phyloP scores from a whole-genome alignment of 2,888 invertebrate species.

The Alentia gelatinosa region DNA sequence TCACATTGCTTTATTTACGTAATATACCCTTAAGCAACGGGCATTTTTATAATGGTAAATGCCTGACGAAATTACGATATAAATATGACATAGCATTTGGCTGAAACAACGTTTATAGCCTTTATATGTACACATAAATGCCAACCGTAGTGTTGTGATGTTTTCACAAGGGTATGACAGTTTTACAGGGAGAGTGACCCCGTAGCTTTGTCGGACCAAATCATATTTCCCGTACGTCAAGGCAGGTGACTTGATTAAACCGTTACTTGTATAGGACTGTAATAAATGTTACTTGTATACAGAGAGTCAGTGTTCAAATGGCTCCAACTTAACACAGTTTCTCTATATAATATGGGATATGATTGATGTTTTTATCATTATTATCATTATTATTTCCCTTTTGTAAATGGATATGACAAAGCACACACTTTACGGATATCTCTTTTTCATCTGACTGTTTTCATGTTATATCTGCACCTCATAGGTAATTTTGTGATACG shows the following conservation, averaged over 20 bases:
- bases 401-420: constrained; percentile 19
- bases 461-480: constrained; percentile 32
- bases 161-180: too few species aligned
- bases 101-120: background rate
- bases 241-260: background rate
- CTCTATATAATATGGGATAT: background rate
- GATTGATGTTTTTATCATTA: background rate
- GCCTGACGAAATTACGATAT: background rate
- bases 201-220: background rate
- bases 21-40: too few species aligned
- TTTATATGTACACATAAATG: background rate
- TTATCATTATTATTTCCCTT: background rate
- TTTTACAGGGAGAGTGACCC: background rate
- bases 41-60: too few species aligned
- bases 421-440: constrained; percentile 38
- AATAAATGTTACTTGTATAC: background rate
- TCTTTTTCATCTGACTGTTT: constrained; percentile 37
- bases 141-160: background rate
- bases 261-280: background rate
- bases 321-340: background rate
- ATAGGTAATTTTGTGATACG: constrained; percentile 47
- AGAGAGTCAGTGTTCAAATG: background rate
- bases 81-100: background rate
- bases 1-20: too few species aligned
- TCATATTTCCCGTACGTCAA: background rate